Base-by-base conservation (phyloP, 2,797 vertebrate genomes). In the Phataginus tetradactyla region DNA sequence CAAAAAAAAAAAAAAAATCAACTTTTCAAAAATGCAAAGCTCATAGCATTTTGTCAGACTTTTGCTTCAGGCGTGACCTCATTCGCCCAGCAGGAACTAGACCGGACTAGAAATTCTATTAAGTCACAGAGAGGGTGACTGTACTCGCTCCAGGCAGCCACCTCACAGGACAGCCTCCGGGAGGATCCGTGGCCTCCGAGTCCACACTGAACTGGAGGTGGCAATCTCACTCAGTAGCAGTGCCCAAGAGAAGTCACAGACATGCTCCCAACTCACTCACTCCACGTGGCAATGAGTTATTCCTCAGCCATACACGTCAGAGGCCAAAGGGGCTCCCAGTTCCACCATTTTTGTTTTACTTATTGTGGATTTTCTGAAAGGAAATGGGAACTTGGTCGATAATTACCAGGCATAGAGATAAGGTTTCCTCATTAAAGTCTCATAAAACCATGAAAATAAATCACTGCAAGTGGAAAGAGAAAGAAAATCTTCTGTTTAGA, bases 401-500 rank as follows among this genome's bases (percentile, higher is more conserved):
- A 88, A 93, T 89, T 78, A 39, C 71, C 10, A 97, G 90, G 72
- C 37, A 0, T 17, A 71, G 81, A 95, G 97, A 71, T 84, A 96
- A 94, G 80, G 92, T 97, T 95, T 95, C 97, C 57, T 79, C 92
- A 94, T 61, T 45, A 83, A 97, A 98, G 96, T 92, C 97, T 97
- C 97, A 96, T 96, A 96, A 98, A 96, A 87, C 55, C 69, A 86
- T 75, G 91, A 78, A 68, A 95, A 81, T 88, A 96, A 94, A 85
- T 55, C 95, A 95, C 3, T 55, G 83, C 90, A 57, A 96, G 77
- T 91, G 29, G 85, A 37, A 68, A 97, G 64, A 79, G 71, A 92
- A 97, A 96, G 96, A 97, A 96, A 97, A 97, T 95, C 96, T 97
- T 95, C 88, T 97, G 97, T 97, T 98, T 96, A 96, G 96, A 96